Evolutionary conservation across 1,140 invertebrate species (phyloP), one percentile per base, ranked within the genome.

Genomic region (Conus ventricosus): DNA sequence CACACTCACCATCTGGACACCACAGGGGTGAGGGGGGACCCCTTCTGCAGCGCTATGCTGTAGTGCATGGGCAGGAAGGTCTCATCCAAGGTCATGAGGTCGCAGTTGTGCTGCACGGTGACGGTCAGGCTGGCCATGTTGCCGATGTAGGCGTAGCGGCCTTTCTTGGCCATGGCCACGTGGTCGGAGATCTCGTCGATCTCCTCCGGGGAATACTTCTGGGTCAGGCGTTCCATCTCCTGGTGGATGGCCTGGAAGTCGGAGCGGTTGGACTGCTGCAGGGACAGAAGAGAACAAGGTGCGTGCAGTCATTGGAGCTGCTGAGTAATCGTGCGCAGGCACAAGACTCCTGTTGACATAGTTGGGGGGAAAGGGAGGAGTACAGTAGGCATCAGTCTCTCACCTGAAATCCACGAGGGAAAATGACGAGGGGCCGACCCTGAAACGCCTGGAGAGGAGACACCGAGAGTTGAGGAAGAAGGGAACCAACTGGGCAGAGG

Each of bases 1-100:
- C 67, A 8, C 67, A 88, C 87, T 84, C 60, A 88, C 87, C 83
- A 71, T 71, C 63, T 63, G 53, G 81, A 83, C 60, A 88, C 63
- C 5, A 55, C 20, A 6, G 83, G 57, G 51, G 60, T 84, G 23
- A 67, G 83, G 1, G 87, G 87, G 0, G 87, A 88, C 5, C 60
- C 63, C 53, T 63, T 83, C 80, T 80, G 87, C 51, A 88, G 67
- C 20, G 80, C 87, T 53, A 88, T 71, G 51, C 25, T 78, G 81
- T 84, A 88, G 23, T 84, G 63, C 23, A 84, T 27, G 11, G 87
- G 87, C 54, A 84, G 67, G 27, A 88, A 88, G 8, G 54, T 57
- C 60, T 88, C 81, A 5, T 88, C 71, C 17, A 83, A n/a, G 25
- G 76, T 63, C 81, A 76, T 83, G n/a, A 80, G 80, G 80, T 76